Percentiles rank a stretch among this genome's conserved stretches.
Evolutionary conservation across 2,888 invertebrate genomes (phyloP).

Genomic region (Idaea aversata): DNA sequence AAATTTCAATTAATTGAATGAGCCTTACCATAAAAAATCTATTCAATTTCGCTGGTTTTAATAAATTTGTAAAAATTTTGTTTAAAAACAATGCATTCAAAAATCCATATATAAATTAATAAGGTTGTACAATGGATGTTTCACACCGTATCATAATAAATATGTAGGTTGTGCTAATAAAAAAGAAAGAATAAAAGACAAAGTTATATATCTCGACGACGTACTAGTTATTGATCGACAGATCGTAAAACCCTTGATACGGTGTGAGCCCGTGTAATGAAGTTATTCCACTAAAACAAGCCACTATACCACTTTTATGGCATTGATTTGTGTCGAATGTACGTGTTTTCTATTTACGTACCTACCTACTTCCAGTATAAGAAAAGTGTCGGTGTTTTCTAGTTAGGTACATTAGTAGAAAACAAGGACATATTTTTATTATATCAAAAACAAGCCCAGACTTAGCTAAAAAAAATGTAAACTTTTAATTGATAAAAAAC

Average conservation of each 20-base stretch:
- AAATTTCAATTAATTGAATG: too few relatives aligned
- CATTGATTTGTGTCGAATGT: slow-evolving; percentile 36
- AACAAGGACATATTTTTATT: too few relatives aligned
- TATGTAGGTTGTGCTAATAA: slow-evolving; percentile 11
- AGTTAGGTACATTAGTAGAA: background rate
- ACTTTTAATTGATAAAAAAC: too few relatives aligned
- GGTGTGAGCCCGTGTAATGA: slow-evolving; percentile 65
- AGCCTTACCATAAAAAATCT: too few relatives aligned
- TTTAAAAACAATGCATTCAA: too few relatives aligned
- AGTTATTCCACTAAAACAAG: slow-evolving; percentile 65
- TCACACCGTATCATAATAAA: too few relatives aligned
- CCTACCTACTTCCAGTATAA: slow-evolving; percentile 5
- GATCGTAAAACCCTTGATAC: slow-evolving; percentile 59
- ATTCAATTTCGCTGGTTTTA: too few relatives aligned
- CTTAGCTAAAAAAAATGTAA: too few relatives aligned
- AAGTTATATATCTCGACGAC: slow-evolving; percentile 22
- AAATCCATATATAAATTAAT: too few relatives aligned
- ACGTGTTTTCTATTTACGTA: slow-evolving; percentile 12
- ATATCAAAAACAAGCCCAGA: too few relatives aligned
- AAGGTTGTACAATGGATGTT: too few relatives aligned
- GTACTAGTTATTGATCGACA: slow-evolving; percentile 37
- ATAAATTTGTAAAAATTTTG: too few relatives aligned
- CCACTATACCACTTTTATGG: slow-evolving; percentile 63
- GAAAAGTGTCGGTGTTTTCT: slow-evolving; percentile 10
- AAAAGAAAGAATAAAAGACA: slow-evolving; percentile 22